Conservation (phyloP, 2,113 vertebrate genomes). For the Lichenostomus cassidix region DNA sequence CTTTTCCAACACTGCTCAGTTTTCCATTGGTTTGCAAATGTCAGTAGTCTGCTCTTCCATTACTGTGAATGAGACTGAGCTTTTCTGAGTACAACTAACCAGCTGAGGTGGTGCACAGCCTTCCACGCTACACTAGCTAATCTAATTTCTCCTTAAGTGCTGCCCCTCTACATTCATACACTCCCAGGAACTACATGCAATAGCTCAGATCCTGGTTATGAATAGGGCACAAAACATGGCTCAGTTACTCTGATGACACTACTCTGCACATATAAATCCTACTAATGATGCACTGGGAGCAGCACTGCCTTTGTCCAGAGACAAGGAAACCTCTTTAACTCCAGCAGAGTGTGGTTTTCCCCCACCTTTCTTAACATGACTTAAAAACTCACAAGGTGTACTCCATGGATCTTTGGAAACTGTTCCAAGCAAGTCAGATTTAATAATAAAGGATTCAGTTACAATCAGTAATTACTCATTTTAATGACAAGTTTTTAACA, state of each 20-base stretch:
- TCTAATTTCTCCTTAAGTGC: background rate
- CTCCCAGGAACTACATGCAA: rapidly evolving
- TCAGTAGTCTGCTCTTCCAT: background rate
- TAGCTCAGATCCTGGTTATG: background rate
- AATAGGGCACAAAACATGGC: background rate
- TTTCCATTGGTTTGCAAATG: background rate
- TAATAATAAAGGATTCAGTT: background rate
- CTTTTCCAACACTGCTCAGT: background rate
- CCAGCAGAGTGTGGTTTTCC: rapidly evolving
- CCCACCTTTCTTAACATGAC: background rate
- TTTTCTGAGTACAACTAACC: background rate
- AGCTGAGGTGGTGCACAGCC: background rate
- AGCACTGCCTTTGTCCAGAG: background rate
- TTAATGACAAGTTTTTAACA: background rate
- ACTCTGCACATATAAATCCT: background rate
- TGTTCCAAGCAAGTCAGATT: background rate
- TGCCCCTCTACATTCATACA: background rate
- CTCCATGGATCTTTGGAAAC: background rate
- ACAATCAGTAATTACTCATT: background rate
- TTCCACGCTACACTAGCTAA: background rate
- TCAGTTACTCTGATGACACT: background rate
- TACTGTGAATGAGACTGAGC: background rate
- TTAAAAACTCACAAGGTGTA: background rate
- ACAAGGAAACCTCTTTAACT: background rate
- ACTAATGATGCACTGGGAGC: rapidly evolving